Evolutionary conservation across 2,797 vertebrate genomes (phyloP).

Genomic region (Pseudomugil tenellus): DNA sequence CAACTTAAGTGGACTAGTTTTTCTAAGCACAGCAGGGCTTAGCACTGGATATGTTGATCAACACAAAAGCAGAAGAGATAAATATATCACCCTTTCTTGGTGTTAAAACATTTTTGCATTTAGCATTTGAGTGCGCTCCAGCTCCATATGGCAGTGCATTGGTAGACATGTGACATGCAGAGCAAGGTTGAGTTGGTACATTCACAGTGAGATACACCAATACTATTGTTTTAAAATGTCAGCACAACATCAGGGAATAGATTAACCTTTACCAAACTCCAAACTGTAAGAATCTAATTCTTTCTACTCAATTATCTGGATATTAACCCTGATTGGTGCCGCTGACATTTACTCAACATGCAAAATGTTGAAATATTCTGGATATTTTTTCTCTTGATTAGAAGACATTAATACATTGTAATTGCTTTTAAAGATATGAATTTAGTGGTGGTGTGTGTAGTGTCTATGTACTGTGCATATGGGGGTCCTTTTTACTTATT

Average conservation of each 20-base stretch:
- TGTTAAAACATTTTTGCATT: conserved; percentile 14
- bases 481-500: no score
- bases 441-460: no score
- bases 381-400: conserved; percentile 18
- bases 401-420: not conserved
- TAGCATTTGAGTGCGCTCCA: conserved; percentile 3
- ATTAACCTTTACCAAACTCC: conserved; percentile 76
- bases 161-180: conserved; percentile 20
- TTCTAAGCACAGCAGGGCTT: conserved; percentile 2
- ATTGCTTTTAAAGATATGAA: no score
- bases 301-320: conserved; percentile 54
- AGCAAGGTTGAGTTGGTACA: conserved; percentile 37
- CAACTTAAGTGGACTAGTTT: conserved; percentile 2
- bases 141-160: conserved; percentile 13
- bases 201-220: conserved; percentile 31
- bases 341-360: conserved; percentile 57
- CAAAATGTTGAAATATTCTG: conserved; percentile 26
- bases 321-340: conserved; percentile 70
- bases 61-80: conserved; percentile 5
- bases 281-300: conserved; percentile 49
- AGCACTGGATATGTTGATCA: conserved; percentile 3
- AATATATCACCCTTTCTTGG: not conserved
- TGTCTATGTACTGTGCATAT: no score
- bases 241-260: conserved; percentile 65
- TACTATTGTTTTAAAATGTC: conserved; percentile 68